Evolutionary conservation across 2,797 vertebrate genomes (phyloP), one percentile per base, ranked within the genome.

Genomic region (Mormyrus proboscirostris): DNA sequence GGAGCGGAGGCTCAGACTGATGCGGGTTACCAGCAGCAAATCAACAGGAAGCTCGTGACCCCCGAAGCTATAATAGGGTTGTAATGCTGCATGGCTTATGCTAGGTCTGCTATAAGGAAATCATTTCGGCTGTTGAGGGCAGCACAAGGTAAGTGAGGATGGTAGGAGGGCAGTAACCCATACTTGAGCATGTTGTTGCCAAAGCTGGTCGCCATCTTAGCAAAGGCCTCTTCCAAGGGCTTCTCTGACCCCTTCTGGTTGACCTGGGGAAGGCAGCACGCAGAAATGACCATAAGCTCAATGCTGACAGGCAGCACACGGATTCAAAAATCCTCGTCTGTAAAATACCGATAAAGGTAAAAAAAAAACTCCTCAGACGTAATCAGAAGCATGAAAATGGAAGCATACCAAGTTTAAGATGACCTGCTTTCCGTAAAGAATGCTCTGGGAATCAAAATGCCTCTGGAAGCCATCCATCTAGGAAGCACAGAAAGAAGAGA

Each of bases 231-330:
- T 89, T 98, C 98, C 86, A 99, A 94, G 2, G 97, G 97, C 90
- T 98, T 98, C 93, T 99, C 98, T 73, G 98, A 98, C 22, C 98
- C 98, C 92, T 98, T 99, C 88, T 99, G 98, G 94, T 99, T 98
- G 55, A 99, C 96, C 98, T 99, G 92, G 25, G 12, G 73, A 73
- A 22, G 47, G 49, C 25, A 62, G 86, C 3, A 44, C 14, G n/a
- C 7, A 1, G 25, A 41, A 19, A 16, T 6, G 14, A 41, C 3
- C 19, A 55, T 1, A 2, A 53, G 47, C 4, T 65, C 8, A 7
- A 10, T 59, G 47, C 84, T 53, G 49, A 41, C 49, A 82, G 22
- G n/a, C 16, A 53, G 8, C 10, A 89, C 10, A 82, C 0, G 0
- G 51, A 38, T 62, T 8, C 16, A 38, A 69, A 49, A 44, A 50